Conservation (phyloP, 2,113 vertebrate genomes). For the Crotalus horridus region DNA sequence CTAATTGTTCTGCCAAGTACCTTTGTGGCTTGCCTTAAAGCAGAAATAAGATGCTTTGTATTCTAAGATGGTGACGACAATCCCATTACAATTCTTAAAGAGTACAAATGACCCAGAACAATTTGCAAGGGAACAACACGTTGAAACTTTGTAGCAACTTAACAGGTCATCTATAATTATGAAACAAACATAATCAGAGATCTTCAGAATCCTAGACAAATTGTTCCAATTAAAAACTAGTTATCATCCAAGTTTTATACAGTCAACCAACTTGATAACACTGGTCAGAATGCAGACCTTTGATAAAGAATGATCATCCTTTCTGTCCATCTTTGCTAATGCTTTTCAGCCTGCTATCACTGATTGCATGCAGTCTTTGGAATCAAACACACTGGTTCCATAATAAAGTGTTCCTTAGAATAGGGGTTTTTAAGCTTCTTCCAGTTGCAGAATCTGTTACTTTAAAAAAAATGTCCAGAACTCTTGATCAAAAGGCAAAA, state of each 20-base stretch:
- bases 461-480: not conserved
- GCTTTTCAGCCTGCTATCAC: not conserved
- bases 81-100: not conserved
- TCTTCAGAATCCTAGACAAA: not conserved
- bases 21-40: not conserved
- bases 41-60: not conserved
- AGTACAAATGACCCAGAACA: not conserved
- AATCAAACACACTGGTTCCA: not conserved
- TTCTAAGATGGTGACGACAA: not conserved
- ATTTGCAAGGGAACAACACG: not conserved
- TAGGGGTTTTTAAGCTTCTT: not conserved
- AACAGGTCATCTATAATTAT: not conserved
- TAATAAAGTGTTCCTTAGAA: not conserved
- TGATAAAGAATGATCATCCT: not conserved
- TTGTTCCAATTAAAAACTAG: not conserved
- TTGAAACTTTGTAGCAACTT: not conserved
- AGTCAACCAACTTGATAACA: not conserved
- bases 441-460: not conserved
- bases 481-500: not conserved
- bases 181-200: not conserved
- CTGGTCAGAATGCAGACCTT: not conserved
- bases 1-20: not conserved
- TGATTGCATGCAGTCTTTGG: not conserved
- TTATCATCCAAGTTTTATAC: not conserved
- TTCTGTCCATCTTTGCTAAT: not conserved